A percentile compares a stretch with the other conserved stretches of the same genome.
These are phyloP conservation scores for Melolontha melolontha DNA, from an alignment of 2,888 invertebrate species.

Conservation along the genomic window DNA sequence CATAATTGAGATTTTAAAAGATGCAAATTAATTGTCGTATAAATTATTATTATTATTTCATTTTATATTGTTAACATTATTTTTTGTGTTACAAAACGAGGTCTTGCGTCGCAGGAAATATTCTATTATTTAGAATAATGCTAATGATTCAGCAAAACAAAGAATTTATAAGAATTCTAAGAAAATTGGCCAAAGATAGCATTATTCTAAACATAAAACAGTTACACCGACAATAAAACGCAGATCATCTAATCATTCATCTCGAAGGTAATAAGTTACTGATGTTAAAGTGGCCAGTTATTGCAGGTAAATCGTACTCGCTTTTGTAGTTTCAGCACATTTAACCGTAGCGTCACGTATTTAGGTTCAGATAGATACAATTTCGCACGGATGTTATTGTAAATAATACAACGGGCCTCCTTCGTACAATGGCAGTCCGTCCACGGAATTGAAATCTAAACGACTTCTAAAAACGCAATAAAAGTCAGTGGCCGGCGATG, in stretches of 20 bases:
- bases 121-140: no score
- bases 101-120: no score
- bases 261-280: slow-evolving; percentile 8
- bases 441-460: slow-evolving; percentile 37
- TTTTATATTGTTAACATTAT: no score
- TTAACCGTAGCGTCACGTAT: slow-evolving; percentile 32
- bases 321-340: slow-evolving; percentile 21
- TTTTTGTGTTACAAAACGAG: no score
- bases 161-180: no score
- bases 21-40: no score
- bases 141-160: no score
- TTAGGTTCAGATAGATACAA: slow-evolving; percentile 10
- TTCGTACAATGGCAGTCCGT: slow-evolving; percentile 16
- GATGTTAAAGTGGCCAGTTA: slow-evolving; percentile 21
- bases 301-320: slow-evolving; percentile 21
- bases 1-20: no score
- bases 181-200: background rate
- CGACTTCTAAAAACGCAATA: slow-evolving; percentile 42
- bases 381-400: slow-evolving; percentile 23
- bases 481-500: slow-evolving; percentile 38
- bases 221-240: slow-evolving; percentile 10
- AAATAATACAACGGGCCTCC: slow-evolving; percentile 15
- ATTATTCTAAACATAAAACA: slow-evolving; percentile 13
- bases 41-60: no score
- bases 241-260: slow-evolving; percentile 27